phyloP scores from a whole-genome alignment of 2,888 invertebrate species.

The Drosophila kokeensis region DNA sequence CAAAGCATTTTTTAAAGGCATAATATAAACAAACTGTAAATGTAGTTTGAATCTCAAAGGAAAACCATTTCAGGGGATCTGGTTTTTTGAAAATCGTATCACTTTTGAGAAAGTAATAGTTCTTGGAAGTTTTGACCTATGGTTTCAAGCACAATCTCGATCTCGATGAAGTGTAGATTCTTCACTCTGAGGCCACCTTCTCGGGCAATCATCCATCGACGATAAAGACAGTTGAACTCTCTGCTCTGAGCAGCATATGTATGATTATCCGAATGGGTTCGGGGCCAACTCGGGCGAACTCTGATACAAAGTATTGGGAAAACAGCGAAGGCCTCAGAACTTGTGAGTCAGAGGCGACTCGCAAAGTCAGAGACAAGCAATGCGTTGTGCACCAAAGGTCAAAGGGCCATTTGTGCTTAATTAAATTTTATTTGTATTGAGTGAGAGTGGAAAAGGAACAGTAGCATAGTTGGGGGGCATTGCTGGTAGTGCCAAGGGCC shows the following conservation, averaged over 20 bases:
- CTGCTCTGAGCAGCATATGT: not conserved
- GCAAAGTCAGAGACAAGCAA: constrained; percentile 6
- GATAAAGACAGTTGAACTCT: not conserved
- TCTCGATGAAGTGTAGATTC: not conserved
- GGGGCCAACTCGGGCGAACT: not conserved
- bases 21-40: not conserved
- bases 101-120: not conserved
- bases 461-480: constrained; percentile 4
- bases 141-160: not conserved
- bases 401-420: constrained; percentile 57
- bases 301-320: not conserved
- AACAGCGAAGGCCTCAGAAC: not conserved
- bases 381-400: constrained; percentile 40
- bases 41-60: not conserved
- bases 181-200: not conserved
- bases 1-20: not conserved
- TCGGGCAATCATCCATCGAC: not conserved
- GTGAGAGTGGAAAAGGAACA: constrained; percentile 17
- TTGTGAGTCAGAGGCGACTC: constrained; percentile 1
- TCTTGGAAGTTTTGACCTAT: not conserved
- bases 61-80: not conserved
- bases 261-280: not conserved
- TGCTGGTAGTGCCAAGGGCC: constrained; percentile 24
- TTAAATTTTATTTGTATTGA: constrained; percentile 62
- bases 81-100: not conserved